Evolutionary conservation across 2,113 vertebrate species (phyloP).

Genomic region (Nothobranchius furzeri): DNA sequence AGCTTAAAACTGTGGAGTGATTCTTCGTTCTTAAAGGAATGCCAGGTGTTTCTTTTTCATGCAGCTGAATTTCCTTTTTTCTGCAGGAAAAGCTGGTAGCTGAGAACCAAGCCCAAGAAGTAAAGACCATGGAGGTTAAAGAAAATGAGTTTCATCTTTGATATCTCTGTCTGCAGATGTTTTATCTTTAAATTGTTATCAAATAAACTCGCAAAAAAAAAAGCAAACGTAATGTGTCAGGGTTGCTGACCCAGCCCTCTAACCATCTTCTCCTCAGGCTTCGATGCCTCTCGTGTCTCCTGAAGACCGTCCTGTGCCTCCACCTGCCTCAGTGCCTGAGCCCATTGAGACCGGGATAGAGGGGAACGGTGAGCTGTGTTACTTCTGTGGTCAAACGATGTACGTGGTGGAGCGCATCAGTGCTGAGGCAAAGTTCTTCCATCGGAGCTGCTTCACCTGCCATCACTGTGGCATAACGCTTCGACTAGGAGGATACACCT

Average conservation of each 20-base stretch:
- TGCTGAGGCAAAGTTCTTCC: conserved; percentile 89
- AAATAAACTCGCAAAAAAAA: too few species aligned
- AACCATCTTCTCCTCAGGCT: conserved; percentile 20
- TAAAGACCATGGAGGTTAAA: conserved; percentile 67
- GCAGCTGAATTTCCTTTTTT: conserved; percentile 5
- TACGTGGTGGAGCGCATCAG: conserved; percentile 91
- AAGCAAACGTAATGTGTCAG: background rate
- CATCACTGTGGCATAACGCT: conserved; percentile 81
- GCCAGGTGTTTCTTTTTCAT: too few species aligned
- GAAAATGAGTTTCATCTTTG: conserved; percentile 50
- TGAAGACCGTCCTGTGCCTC: conserved; percentile 12
- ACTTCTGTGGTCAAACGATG: conserved; percentile 84
- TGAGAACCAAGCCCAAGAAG: conserved; percentile 37
- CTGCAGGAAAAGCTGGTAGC: conserved; percentile 68
- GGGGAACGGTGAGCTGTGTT: conserved; percentile 82
- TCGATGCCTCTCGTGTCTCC: conserved; percentile 16
- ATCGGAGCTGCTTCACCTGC: conserved; percentile 91
- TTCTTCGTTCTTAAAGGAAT: too few species aligned
- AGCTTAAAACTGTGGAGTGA: too few species aligned
- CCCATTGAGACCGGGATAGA: background rate
- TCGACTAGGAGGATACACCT: conserved; percentile 85
- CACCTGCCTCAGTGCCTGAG: background rate
- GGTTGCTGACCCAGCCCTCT: background rate
- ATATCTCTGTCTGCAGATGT: too few species aligned
- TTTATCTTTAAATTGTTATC: background rate